Evolutionary conservation across 1,140 invertebrate species (phyloP), one percentile per base, ranked within the genome.

Genomic region (Phymorhynchus buccinoides): DNA sequence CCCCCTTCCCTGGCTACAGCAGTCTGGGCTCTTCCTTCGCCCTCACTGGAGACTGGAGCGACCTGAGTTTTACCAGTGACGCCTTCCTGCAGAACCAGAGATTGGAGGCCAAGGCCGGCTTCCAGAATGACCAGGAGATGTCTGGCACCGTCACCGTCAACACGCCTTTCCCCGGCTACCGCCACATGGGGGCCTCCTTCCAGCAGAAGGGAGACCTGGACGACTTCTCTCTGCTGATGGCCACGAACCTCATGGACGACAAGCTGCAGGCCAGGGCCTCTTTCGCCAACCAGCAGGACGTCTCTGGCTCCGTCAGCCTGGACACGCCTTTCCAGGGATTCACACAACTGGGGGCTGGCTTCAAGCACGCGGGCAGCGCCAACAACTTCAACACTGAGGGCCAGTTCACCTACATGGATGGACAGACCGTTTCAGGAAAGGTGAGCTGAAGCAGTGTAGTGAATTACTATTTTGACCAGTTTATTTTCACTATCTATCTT

Each of bases 341-440:
- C 80, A 35, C 4, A 27, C 66, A 85, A 41, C 41, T 85, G 30
- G 84, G 79, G 2, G 41, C 80, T 32, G 52, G 39, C 80, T 85
- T 85, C 44, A 39, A 85, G 27, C 84, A 85, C 68, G 0, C 80
- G 9, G 84, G 79, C 3, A 73, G 62, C 14, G 32, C 44, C 22
- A 37, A 82, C 12, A 82, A 77, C 62, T 82, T 85, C 80, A 85
- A 85, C 68, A 41, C 77, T 22, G 79, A 85, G 71, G 79, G 79
- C 4, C 27, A n/a, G 4, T 42, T 85, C 48, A 85, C 62, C 1
- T 85, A 85, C 71, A 85, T 75, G 80, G 84, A 85, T 68, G 80
- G 71, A 0, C 56, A 77, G 42, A 39, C 73, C 3, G 41, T 85
- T 30, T 81, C 79, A 27, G 80, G 39, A 32, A 75, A 85, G 66